Conservation (phyloP, 2,113 vertebrate species). For the Pavo muticus region DNA sequence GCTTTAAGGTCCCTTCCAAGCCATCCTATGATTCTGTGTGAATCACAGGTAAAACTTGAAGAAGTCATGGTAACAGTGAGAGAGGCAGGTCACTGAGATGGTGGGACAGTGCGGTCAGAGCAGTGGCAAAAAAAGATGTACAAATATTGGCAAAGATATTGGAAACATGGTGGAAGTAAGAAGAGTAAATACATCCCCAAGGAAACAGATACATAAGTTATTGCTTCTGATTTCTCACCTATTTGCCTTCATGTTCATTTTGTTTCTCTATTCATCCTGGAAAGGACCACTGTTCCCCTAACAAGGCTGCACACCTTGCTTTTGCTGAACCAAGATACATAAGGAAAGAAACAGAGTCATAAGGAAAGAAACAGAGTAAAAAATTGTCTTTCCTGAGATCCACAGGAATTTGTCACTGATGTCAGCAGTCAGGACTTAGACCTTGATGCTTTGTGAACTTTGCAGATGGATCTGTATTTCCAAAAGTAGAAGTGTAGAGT, state of each 20-base stretch:
- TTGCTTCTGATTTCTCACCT: not conserved
- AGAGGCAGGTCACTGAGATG: not conserved
- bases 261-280: not conserved
- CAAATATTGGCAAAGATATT: not conserved
- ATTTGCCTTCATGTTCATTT: not conserved
- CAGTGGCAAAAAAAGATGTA: not conserved
- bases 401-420: not conserved
- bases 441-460: not conserved
- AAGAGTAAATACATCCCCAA: not conserved
- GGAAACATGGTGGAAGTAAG: not conserved
- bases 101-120: not conserved
- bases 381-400: not conserved
- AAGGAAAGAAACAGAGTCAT: not conserved
- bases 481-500: accelerated
- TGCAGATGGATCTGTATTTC: not conserved
- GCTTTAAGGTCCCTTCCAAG: too few relatives aligned
- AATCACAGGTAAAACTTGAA: not conserved
- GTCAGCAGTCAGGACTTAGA: not conserved
- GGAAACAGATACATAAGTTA: not conserved
- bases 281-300: not conserved
- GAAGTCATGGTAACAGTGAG: not conserved
- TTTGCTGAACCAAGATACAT: not conserved
- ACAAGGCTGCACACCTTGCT: not conserved
- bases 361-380: not conserved
- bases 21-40: not conserved